phyloP scores from a whole-genome alignment of 2,797 vertebrate genomes.

The Ceryle rudis region DNA sequence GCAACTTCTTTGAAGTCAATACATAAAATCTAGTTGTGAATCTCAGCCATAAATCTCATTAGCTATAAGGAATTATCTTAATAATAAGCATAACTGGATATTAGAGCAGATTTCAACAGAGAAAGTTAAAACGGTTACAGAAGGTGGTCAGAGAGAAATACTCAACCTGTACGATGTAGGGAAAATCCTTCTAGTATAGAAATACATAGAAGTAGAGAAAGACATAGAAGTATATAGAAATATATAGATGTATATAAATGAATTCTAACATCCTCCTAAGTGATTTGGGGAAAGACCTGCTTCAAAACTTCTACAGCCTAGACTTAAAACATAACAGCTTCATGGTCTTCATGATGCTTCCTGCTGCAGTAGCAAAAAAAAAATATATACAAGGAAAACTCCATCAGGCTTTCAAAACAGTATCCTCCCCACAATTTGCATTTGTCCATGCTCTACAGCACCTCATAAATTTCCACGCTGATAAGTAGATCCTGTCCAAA shows the following conservation, averaged over 20 bases:
- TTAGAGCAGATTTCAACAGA: background rate
- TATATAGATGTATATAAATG: background rate
- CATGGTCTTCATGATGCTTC: background rate
- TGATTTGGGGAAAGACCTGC: background rate
- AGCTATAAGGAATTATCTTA: background rate
- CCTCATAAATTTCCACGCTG: background rate
- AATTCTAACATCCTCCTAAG: background rate
- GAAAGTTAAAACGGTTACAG: background rate
- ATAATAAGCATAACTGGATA: background rate
- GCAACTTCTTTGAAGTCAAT: background rate
- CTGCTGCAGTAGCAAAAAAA: background rate
- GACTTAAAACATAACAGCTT: background rate
- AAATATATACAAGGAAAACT: background rate
- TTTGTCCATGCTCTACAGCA: background rate
- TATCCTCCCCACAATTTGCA: background rate
- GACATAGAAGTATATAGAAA: background rate
- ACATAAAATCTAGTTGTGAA: conserved; percentile 4
- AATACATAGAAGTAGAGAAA: background rate
- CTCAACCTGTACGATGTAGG: background rate
- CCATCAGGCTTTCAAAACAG: background rate
- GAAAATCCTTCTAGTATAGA: background rate
- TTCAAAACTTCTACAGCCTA: background rate
- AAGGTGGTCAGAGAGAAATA: background rate
- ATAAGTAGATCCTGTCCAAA: conserved; percentile 40
- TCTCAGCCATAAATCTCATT: background rate